Conservation (phyloP, 2,797 vertebrate species). For the Borostomias antarcticus region DNA sequence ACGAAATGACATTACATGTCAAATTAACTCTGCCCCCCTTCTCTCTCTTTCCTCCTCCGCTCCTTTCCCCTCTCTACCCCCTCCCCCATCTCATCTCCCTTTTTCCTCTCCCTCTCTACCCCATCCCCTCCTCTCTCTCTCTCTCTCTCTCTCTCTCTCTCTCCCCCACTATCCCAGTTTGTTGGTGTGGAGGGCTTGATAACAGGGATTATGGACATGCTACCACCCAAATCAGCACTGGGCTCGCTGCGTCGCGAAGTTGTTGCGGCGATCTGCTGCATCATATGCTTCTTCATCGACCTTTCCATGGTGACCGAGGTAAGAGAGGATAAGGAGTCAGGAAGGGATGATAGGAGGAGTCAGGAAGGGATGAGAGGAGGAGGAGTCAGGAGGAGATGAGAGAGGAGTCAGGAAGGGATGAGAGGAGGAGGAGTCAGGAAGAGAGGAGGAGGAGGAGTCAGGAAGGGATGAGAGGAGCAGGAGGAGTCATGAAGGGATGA, state of each 20-base stretch:
- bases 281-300: constrained; percentile 83
- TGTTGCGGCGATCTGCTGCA: constrained; percentile 81
- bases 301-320: constrained; percentile 87
- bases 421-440: constrained; percentile 14
- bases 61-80: background rate
- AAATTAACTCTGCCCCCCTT: too few species aligned
- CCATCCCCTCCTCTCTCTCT: background rate
- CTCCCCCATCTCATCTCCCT: background rate
- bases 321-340: constrained; percentile 32
- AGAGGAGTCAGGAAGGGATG: constrained; percentile 45
- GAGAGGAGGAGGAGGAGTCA: background rate
- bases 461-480: background rate
- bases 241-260: constrained; percentile 79
- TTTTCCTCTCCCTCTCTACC: background rate
- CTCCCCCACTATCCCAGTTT: constrained; percentile 66
- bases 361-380: constrained; percentile 36
- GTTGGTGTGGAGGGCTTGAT: constrained; percentile 86
- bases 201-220: constrained; percentile 84
- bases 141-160: background rate
- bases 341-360: constrained; percentile 51
- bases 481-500: too few species aligned
- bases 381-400: constrained; percentile 41
- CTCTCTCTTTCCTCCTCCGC: background rate
- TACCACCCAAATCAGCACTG: constrained; percentile 76
- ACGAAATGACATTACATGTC: too few species aligned